Conservation (phyloP, 2,797 vertebrate species). For the Luscinia luscinia region DNA sequence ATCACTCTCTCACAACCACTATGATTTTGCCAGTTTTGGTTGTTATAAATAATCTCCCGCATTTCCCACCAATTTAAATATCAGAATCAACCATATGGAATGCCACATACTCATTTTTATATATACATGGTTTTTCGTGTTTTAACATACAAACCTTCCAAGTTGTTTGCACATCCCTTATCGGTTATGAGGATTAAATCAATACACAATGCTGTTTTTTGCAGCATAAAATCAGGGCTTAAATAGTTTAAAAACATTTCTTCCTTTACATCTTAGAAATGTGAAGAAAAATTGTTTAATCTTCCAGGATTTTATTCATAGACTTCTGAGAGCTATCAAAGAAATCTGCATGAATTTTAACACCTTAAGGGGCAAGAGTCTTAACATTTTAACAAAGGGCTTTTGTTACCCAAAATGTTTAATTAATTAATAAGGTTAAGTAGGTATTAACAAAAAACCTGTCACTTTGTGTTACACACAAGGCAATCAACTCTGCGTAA, state of each 20-base stretch:
- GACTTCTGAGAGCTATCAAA: neutral
- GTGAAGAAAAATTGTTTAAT: neutral
- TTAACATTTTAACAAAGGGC: conserved; percentile 49
- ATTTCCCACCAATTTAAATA: neutral
- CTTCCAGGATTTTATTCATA: neutral
- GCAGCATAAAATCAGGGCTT: neutral
- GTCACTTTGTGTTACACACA: conserved; percentile 25
- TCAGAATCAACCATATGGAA: neutral
- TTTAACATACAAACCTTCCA: neutral
- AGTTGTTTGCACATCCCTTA: neutral
- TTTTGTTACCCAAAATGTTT: conserved; percentile 53
- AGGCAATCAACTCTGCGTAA: neutral
- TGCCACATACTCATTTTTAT: neutral
- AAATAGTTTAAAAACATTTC: neutral
- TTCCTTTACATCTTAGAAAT: neutral
- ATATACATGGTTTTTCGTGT: neutral
- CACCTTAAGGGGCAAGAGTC: conserved; percentile 38
- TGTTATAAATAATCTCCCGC: neutral
- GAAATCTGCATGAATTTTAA: conserved; percentile 43
- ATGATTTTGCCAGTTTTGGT: neutral
- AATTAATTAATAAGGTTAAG: conserved; percentile 66
- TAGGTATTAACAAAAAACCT: conserved; percentile 55
- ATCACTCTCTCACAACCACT: neutral
- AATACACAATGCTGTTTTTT: neutral
- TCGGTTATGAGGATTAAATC: neutral